Conservation (phyloP, 2,888 invertebrate genomes). For the Diabrotica balteata region DNA sequence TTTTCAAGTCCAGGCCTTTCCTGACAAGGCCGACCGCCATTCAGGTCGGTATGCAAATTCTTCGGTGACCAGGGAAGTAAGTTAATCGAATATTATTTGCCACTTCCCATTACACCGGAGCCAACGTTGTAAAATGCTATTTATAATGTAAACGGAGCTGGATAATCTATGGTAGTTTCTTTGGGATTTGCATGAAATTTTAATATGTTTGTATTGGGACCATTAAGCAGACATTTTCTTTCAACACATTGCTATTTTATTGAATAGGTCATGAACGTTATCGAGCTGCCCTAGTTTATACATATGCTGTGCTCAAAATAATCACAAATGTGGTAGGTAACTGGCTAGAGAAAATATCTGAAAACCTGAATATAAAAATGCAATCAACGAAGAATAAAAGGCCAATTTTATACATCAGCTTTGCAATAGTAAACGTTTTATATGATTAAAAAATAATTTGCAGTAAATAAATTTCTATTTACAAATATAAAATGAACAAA, state of each 20-base stretch:
- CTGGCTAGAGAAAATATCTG: too few relatives aligned
- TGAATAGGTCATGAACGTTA: too few relatives aligned
- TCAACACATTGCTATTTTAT: background rate
- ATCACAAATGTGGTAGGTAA: too few relatives aligned
- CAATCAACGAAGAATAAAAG: too few relatives aligned
- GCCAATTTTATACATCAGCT: too few relatives aligned
- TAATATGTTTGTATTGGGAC: background rate
- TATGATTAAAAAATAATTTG: too few relatives aligned
- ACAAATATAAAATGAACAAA: too few relatives aligned
- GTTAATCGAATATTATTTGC: conserved; percentile 37
- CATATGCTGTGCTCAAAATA: too few relatives aligned
- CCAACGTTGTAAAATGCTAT: conserved; percentile 22
- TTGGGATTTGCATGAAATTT: conserved; percentile 16
- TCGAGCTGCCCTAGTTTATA: too few relatives aligned
- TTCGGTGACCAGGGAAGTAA: conserved; percentile 33
- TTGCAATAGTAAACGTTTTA: too few relatives aligned
- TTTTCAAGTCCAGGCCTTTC: conserved; percentile 15
- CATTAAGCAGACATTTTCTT: background rate
- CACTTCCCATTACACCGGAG: conserved; percentile 29
- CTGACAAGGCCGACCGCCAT: conserved; percentile 23
- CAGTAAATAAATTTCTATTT: too few relatives aligned
- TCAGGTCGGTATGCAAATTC: conserved; percentile 34
- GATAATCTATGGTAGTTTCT: background rate
- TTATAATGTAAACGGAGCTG: conserved; percentile 27
- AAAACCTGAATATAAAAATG: too few relatives aligned